Percentiles rank a stretch among this genome's conserved stretches.
phyloP scores from a whole-genome alignment of 2,888 invertebrate genomes.

The Phorcus lineatus region DNA sequence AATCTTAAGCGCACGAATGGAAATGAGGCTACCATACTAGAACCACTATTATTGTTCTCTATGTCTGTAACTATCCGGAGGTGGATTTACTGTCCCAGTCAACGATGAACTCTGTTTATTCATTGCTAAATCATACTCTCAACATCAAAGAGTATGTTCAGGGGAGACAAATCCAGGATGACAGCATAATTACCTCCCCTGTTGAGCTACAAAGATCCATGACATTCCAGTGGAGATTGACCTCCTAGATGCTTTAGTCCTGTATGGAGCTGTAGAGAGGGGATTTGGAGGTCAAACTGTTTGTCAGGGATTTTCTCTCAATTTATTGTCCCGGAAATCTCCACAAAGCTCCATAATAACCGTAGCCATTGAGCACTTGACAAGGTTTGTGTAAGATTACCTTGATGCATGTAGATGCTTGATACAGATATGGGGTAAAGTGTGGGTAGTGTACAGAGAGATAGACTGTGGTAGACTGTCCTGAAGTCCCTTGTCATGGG shows the following conservation, averaged over 20 bases:
- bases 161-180: constrained; percentile 6
- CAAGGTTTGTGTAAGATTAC: neutral
- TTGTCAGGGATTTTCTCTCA: neutral
- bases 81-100: neutral
- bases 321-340: neutral
- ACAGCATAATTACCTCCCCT: constrained; percentile 13
- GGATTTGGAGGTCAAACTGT: constrained; percentile 3
- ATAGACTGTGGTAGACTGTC: too few species aligned
- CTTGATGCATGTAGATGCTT: neutral
- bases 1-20: too few species aligned
- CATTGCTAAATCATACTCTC: neutral
- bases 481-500: too few species aligned
- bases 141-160: constrained; percentile 1
- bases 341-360: neutral
- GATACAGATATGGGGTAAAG: too few species aligned
- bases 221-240: neutral
- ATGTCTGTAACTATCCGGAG: too few species aligned
- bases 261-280: neutral
- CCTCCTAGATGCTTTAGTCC: neutral
- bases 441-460: too few species aligned
- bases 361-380: neutral
- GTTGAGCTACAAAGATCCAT: neutral
- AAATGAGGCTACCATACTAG: too few species aligned
- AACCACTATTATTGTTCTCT: too few species aligned
- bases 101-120: neutral